Evolutionary conservation across 23 tunicate genomes (phyloP), one percentile per base, ranked within the genome.

Genomic region (Ascidia mentula): DNA sequence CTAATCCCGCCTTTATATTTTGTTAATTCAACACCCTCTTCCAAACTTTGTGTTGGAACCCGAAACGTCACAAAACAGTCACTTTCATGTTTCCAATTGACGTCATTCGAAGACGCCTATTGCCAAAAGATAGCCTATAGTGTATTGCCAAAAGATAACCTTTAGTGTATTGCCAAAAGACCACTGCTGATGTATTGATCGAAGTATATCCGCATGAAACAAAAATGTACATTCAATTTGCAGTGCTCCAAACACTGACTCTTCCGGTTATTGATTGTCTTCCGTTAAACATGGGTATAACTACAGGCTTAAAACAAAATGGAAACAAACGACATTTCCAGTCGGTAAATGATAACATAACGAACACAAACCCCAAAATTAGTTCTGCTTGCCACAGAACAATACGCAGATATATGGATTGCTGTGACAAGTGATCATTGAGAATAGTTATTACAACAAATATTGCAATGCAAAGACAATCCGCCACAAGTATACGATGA

Each of bases 301-400:
- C 18, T 4, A 1, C 26, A 1, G 69, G 34, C 31, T 26, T 46
- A 42, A 12, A 22, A 45, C 69, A 60, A 61, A 75, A 87, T 15
- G 91, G 91, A 6, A 87, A 42, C 5, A 87, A 71, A 0, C 91
- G 69, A 31, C 82, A 73, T 40, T 71, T 74, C 85, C 91, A 87
- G 59, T 87, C 91, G 18, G 81, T 75, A 38, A 87, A 87, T n/a
- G 85, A 79, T 53, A 75, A 59, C 83, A 87, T 80, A 36, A 87
- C 69, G 13, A 87, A 81, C 5, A 87, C 34, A 40, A 87, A 87
- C 24, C 91, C 91, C 1, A 81, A 45, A 0, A 81, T 34, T 0
- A 80, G 76, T 61, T 87, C 91, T 26, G 31, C 69, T 39, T 81
- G 81, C 91, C 91, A 87, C 18, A 81, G 31, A 15, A 81, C 31